Base-by-base conservation (phyloP, 2,888 invertebrate genomes). In the Caenorhabditis sp. region DNA sequence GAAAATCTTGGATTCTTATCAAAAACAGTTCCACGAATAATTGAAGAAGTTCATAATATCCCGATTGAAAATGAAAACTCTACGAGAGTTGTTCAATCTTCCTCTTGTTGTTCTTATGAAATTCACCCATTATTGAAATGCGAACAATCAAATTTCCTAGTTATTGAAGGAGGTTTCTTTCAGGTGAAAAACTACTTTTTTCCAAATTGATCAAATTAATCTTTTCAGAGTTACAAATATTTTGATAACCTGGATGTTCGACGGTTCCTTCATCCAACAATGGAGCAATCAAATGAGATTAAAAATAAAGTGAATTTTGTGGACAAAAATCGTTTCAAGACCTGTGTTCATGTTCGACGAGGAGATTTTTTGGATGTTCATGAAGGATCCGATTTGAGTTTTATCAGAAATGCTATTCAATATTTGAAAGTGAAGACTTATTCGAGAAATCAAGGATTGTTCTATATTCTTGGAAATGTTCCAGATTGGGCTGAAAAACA, bases 181-280 rank as follows among this genome's bases (percentile, higher is more conserved):
- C 72, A 72, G 61, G 72, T n/a, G n/a, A n/a, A n/a, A 2, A 14
- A 1, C 2, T 10, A 17, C 8, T n/a, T 23, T 8, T 59, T 53
- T 21, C 4, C 5, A 23, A 21, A 38, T 59, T n/a, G n/a, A n/a
- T n/a, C n/a, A n/a, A 8, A 36, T 5, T 38, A 1, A 5, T 20
- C 23, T 23, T 59, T 63, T 61, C 64, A 73, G 68, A 73, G 73
- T 59, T 68, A 49, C 52, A 73, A 73, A 59, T 73, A 73, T 38
- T 73, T 73, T 25, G 60, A 60, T 2, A 31, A 31, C 17, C 61
- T 49, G 10, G 53, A 0, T 26, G 25, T 23, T 56, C 60, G 59
- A 50, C 43, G 60, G 20, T 67, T 62, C 60, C 17, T 71, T 57
- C 63, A 58, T 43, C 71, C 71, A 7, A 17, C 59, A n/a, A 25